These are phyloP conservation scores for Apis dorsata DNA, from an alignment of 1,140 invertebrate genomes.

Conservation along the genomic window DNA sequence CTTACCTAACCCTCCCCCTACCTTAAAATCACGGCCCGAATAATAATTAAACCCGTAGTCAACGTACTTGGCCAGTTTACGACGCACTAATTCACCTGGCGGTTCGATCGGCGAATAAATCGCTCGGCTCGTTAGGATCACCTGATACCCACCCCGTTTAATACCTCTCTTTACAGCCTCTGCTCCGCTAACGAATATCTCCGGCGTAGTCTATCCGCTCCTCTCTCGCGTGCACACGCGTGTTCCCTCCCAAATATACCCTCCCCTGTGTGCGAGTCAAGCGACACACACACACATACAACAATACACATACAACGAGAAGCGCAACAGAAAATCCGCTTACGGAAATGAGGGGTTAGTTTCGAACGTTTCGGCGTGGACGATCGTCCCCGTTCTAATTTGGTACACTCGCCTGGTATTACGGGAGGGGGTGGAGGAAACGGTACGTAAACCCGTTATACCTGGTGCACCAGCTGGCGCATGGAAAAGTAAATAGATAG, in stretches of 20 bases:
- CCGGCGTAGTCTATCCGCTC: conserved; percentile 19
- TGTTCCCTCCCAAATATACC: background rate
- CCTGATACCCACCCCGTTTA: conserved; percentile 43
- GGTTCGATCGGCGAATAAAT: conserved; percentile 38
- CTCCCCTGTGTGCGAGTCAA: background rate
- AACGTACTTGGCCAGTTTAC: conserved; percentile 18
- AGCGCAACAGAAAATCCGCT: conserved; percentile 59
- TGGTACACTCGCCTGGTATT: conserved; percentile 41
- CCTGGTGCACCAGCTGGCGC: conserved; percentile 55
- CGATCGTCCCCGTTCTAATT: conserved; percentile 60
- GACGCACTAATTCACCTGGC: conserved; percentile 26
- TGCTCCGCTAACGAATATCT: conserved; percentile 43
- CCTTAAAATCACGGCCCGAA: background rate
- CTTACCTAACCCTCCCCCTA: too few relatives aligned
- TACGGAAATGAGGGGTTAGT: conserved; percentile 59
- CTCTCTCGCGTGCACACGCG: background rate
- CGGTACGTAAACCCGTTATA: conserved; percentile 53
- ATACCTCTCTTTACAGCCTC: conserved; percentile 42
- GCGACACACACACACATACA: too few relatives aligned
- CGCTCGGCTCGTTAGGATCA: conserved; percentile 40
- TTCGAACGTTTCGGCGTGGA: conserved; percentile 53
- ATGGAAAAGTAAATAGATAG: conserved; percentile 62
- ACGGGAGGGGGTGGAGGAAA: conserved; percentile 38
- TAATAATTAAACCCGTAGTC: conserved; percentile 36
- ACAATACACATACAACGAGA: background rate